Evolutionary conservation across 1,140 invertebrate species (phyloP).

Genomic region (Batillaria attramentaria): DNA sequence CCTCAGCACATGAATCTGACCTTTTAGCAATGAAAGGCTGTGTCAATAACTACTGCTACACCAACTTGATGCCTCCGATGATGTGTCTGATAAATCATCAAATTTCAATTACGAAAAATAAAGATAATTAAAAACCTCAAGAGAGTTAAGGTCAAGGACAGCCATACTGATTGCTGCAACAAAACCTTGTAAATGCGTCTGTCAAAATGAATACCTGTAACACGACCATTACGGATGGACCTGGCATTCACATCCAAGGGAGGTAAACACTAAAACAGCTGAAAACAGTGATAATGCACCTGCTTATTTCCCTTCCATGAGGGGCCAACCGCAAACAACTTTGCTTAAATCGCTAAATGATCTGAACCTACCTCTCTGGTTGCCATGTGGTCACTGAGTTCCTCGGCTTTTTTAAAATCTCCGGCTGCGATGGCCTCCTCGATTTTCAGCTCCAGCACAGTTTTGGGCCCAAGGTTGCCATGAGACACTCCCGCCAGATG

Average conservation of each 20-base stretch:
- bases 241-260: neutral
- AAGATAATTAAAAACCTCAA: neutral
- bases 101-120: neutral
- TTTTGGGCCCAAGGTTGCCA: conserved; percentile 49
- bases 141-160: no score
- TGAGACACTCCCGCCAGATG: conserved; percentile 53
- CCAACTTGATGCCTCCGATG: no score
- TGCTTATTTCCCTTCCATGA: neutral
- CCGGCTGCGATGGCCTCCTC: conserved; percentile 50
- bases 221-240: no score
- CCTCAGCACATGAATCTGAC: no score
- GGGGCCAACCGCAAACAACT: no score
- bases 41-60: no score
- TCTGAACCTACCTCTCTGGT: conserved; percentile 58
- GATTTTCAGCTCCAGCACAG: conserved; percentile 53
- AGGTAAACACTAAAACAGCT: neutral
- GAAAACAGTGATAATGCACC: neutral
- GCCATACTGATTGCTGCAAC: no score
- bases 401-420: conserved; percentile 53
- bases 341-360: no score
- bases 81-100: no score
- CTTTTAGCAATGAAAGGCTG: no score
- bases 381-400: conserved; percentile 59
- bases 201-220: no score
- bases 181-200: no score